phyloP scores from a whole-genome alignment of 2,888 invertebrate genomes.

The Erebia ligea region DNA sequence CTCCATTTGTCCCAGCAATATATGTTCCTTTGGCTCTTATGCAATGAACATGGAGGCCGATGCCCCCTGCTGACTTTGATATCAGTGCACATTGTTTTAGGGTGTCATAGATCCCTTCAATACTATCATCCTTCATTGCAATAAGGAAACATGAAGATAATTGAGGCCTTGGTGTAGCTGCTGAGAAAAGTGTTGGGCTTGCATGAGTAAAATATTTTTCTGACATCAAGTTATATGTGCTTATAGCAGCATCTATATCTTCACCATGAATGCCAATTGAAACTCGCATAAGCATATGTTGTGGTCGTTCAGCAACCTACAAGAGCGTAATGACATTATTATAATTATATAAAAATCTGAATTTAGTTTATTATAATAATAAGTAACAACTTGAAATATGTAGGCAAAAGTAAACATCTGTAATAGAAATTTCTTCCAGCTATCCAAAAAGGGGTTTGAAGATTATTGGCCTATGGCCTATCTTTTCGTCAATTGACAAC shows the following conservation, averaged over 20 bases:
- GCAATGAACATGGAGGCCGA: conserved; percentile 97
- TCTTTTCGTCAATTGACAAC: too few relatives aligned
- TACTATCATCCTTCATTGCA: conserved; percentile 97
- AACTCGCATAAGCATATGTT: conserved; percentile 99
- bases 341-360: too few relatives aligned
- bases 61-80: conserved; percentile 98
- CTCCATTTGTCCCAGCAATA: conserved; percentile 97
- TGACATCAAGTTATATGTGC: conserved; percentile 97
- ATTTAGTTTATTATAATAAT: too few relatives aligned
- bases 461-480: too few relatives aligned
- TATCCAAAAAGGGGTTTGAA: too few relatives aligned
- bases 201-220: conserved; percentile 99
- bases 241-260: conserved; percentile 95
- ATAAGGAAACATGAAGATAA: conserved; percentile 97
- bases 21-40: conserved; percentile 95
- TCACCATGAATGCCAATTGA: conserved; percentile 97
- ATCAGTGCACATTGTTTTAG: conserved; percentile 96
- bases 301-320: conserved; percentile 95
- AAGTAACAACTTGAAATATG: too few relatives aligned
- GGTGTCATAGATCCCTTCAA: conserved; percentile 97
- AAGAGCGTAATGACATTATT: conserved; percentile 26
- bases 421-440: too few relatives aligned
- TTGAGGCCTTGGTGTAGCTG: conserved; percentile 95
- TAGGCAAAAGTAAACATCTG: too few relatives aligned
- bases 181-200: conserved; percentile 98